A percentile compares a stretch with the other conserved stretches of the same genome.
Evolutionary conservation across 2,888 invertebrate species (phyloP).

Genomic region (Drosophila paranaensis): DNA sequence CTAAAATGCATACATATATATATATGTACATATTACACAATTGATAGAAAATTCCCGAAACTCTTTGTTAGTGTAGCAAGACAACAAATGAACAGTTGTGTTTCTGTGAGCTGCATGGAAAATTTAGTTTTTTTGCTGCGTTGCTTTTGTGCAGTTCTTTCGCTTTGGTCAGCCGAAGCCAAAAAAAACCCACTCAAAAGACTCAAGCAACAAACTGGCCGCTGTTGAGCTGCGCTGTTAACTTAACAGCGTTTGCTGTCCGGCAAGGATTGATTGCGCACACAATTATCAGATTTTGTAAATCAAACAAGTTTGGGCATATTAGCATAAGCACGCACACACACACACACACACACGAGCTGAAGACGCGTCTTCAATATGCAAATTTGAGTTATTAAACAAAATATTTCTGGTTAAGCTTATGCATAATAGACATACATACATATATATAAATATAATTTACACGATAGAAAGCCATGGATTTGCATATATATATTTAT

Average conservation of each 20-base stretch:
- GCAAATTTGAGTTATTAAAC: constrained; percentile 57
- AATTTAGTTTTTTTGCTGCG: constrained; percentile 60
- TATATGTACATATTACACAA: not conserved
- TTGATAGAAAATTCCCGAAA: not conserved
- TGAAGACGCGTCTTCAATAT: constrained; percentile 34
- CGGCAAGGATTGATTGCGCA: constrained; percentile 51
- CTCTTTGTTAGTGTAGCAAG: constrained; percentile 14
- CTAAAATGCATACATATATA: not conserved
- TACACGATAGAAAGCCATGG: constrained; percentile 73
- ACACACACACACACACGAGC: not conserved
- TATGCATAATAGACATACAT: constrained; percentile 25
- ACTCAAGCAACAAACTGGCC: constrained; percentile 44
- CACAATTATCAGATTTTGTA: constrained; percentile 37
- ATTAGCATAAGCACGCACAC: constrained; percentile 49
- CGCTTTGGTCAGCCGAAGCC: constrained; percentile 29
- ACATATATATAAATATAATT: constrained; percentile 14
- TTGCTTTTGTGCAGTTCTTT: constrained; percentile 55
- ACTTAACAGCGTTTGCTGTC: constrained; percentile 26
- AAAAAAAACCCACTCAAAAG: constrained; percentile 28
- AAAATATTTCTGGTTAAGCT: constrained; percentile 21
- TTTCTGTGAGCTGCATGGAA: constrained; percentile 77
- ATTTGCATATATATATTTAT: constrained; percentile 24
- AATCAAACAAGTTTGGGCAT: constrained; percentile 57
- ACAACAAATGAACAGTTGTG: constrained; percentile 60
- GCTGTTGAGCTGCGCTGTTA: constrained; percentile 21